Percentiles rank a stretch among this genome's conserved stretches.
Conservation (phyloP, 2,113 vertebrate species). For the Callospermophilus lateralis region DNA sequence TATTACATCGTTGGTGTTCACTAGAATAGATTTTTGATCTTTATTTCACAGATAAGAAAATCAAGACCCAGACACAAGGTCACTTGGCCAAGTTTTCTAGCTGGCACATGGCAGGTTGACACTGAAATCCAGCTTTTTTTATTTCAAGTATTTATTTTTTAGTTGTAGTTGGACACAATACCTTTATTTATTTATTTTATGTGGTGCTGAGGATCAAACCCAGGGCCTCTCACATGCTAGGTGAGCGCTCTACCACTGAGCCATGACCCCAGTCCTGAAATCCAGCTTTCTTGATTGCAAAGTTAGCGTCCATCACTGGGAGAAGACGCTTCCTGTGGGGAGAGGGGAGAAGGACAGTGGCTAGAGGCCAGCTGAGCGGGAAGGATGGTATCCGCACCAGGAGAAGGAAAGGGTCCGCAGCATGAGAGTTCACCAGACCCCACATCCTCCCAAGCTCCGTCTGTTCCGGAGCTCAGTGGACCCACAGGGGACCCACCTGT, state of each 20-base stretch:
- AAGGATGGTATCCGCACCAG: no score
- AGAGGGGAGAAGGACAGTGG: neutral
- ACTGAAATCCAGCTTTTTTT: neutral
- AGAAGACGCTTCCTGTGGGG: neutral
- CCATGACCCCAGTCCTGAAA: no score
- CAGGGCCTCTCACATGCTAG: no score
- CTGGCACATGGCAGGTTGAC: neutral
- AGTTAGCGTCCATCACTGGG: neutral
- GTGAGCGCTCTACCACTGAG: no score
- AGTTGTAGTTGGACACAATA: no score
- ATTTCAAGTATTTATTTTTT: no score
- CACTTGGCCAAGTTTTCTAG: neutral
- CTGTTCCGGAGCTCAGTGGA: fast-evolving
- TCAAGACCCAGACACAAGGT: neutral
- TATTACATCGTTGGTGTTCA: neutral
- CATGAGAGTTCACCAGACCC: neutral
- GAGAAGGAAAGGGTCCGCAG: no score
- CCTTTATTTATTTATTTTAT: no score
- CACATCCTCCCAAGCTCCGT: neutral
- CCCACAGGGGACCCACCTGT: fast-evolving
- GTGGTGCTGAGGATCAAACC: no score
- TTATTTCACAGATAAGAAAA: conserved; percentile 66
- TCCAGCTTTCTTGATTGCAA: neutral
- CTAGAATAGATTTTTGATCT: neutral
- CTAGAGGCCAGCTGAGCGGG: neutral